Base-by-base conservation (phyloP, 1,140 invertebrate species). In the Tetragnatha versicolor region DNA sequence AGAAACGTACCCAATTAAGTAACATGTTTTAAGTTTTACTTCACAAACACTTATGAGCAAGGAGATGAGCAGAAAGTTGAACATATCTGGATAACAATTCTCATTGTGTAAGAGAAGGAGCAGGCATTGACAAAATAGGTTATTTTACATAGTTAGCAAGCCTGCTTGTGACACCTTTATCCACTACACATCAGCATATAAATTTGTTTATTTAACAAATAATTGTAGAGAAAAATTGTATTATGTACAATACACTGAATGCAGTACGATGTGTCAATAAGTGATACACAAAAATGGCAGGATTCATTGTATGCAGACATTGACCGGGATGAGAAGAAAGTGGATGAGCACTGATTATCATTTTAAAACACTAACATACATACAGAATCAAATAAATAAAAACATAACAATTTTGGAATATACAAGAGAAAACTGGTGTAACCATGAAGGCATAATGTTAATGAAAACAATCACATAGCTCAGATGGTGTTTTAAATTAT, bases 231-330 rank as follows among this genome's bases (percentile, higher is more conserved):
- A 75, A 42, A 39, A 37, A 63, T 51, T 29, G 33, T 63, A 27
- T 33, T 63, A 75, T 75, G 33, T 75, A 75, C 55, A 63, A 33
- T 17, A 63, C 42, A 58, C 29, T 22, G 6, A 39, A 72, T 39
- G 37, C 31, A 25, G 51, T 60, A 61, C 53, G 10, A 35, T 63
- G 35, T 63, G n/a, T 61, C 25, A 65, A 17, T 35, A 20, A 61
- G 22, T 47, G 37, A 66, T 45, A 75, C 20, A 77, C n/a, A n/a
- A n/a, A 77, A 77, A 77, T 77, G 73, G 73, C 73, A 77, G 73
- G 73, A 77, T 65, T 77, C 61, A 65, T 65, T 60, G 27, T 63
- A 77, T 77, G 73, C 73, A 77, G 25, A 77, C 61, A 77, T 66
- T 65, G 20, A 77, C 17, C 7, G 73, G 73, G 73, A 77, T 77